Conservation (phyloP, 2,113 vertebrate genomes). For the Recurvirostra avosetta region DNA sequence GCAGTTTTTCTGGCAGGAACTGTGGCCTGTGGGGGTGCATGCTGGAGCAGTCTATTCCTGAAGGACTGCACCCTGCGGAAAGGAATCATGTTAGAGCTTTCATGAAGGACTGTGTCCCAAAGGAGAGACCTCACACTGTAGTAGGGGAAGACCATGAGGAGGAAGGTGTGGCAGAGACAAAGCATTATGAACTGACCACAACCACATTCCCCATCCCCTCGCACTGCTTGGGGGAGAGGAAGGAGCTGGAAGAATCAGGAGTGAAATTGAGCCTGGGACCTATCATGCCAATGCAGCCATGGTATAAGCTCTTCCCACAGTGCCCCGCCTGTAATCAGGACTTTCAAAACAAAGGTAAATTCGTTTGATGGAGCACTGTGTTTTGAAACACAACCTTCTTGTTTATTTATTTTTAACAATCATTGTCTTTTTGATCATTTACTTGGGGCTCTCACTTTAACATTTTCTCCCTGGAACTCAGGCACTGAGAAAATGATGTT, state of each 20-base stretch:
- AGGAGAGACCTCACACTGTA: neutral
- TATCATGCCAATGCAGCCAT: neutral
- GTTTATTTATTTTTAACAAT: neutral
- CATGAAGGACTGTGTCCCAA: neutral
- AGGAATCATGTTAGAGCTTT: neutral
- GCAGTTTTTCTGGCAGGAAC: neutral
- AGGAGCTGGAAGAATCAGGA: neutral
- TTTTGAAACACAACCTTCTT: neutral
- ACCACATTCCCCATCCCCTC: neutral
- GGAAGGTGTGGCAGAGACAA: neutral
- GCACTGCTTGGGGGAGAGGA: neutral
- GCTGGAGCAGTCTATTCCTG: neutral
- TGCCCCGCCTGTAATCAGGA: neutral
- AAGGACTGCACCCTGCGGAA: neutral
- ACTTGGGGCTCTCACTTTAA: neutral
- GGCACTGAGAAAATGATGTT: neutral
- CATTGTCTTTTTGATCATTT: neutral
- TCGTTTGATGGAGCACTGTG: neutral
- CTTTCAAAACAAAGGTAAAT: neutral
- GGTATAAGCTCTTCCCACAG: neutral
- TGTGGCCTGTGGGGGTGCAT: neutral
- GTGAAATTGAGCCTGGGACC: neutral
- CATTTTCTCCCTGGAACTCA: neutral
- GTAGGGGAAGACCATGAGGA: neutral
- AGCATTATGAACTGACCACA: neutral